Base-by-base conservation (phyloP, 2,113 vertebrate genomes). In the Aspidoscelis tigris region DNA sequence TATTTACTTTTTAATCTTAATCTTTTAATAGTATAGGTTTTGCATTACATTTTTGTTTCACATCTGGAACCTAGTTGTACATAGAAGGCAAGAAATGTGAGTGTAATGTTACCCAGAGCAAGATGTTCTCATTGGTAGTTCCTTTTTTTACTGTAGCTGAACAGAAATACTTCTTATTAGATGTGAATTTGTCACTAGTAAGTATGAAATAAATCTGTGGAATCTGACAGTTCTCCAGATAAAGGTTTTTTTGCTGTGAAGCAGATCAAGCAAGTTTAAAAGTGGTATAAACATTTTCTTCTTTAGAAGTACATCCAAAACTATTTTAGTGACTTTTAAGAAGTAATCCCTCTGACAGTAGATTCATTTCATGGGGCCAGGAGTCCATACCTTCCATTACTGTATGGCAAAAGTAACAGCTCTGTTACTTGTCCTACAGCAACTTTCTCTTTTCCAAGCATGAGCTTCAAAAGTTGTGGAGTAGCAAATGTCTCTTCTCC, bases 91-190 rank as follows among this genome's bases (percentile, higher is more conserved):
- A 74, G 18, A 64, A 68, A 39, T n/a, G 9, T 26, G 39, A 83
- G 26, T 33, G 61, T 50, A 83, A 66, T 82, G 58, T 76, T 76
- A 66, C 26, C n/a, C 26, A 58, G n/a, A 81, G 68, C n/a, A 71
- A 33, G 65, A 80, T 71, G 65, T 70, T 53, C 64, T 68, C 43
- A 33, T 55, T 39, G 7, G 65, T 69, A 43, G 16, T 18, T 79
- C 18, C 1, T 61, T 61, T 18, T 18, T 80, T 44, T 43, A 65
- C 24, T 18, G 20, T 68, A 24, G 64, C 24, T 24, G 3, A 65
- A 26, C 73, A 43, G 26, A 83, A 75, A 61, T 73, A 43, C 44
- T 43, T 50, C 14, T 65, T 39, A 6, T 50, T 75, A 72, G n/a
- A 47, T 26, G 53, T 39, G 16, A 50, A 53, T 83, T 83, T 83